Conservation (phyloP, 2,797 vertebrate genomes). For the Gymnoscopelus braueri region DNA sequence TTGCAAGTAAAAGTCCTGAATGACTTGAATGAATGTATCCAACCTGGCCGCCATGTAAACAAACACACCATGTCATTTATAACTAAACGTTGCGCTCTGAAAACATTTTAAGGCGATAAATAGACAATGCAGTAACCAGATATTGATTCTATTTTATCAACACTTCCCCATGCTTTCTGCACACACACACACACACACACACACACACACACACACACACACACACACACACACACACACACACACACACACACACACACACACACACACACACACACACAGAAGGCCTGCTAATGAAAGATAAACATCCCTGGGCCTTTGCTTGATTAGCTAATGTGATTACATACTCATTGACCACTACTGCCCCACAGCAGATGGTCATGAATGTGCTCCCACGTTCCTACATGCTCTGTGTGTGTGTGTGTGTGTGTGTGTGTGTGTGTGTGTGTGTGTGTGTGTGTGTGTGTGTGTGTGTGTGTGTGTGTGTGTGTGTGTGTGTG, state of each 20-base stretch:
- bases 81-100: no score
- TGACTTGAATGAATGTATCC: no score
- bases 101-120: no score
- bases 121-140: no score
- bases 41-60: no score
- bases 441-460: constrained; percentile 42
- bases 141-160: no score
- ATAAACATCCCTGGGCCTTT: constrained; percentile 78
- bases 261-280: constrained; percentile 50
- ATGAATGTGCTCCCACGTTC: no score
- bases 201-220: constrained; percentile 33
- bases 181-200: constrained; percentile 4
- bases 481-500: not conserved
- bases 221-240: constrained; percentile 24
- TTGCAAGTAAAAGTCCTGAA: no score
- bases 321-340: constrained; percentile 79
- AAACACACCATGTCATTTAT: no score
- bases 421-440: not conserved
- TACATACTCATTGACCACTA: constrained; percentile 64
- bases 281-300: constrained; percentile 78
- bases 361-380: constrained; percentile 70
- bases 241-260: constrained; percentile 17
- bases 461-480: not conserved
- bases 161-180: no score
- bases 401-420: no score